Evolutionary conservation across 2,888 invertebrate species (phyloP), one percentile per base, ranked within the genome.

Genomic region (Pelosia muscerda): DNA sequence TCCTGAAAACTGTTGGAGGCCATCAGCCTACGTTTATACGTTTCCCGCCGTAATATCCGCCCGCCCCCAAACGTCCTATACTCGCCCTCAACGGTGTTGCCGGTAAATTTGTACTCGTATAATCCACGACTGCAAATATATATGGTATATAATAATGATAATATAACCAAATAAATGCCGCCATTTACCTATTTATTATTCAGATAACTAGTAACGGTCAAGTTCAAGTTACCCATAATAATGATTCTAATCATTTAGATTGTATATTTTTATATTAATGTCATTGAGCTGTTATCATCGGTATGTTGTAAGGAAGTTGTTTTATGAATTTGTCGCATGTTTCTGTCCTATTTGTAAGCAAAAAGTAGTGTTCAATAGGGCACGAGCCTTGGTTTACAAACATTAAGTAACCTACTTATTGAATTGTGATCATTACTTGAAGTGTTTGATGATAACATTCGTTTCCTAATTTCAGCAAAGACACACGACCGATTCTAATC

Each of bases 381-480:
- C 69, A 66, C 58, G 23, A 58, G 53, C 28, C 42, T 5, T 26
- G 58, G 61, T 70, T 54, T 54, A 53, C 69, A 74, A 77, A 70
- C 53, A 61, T 57, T 57, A 15, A 60, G 55, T 72, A 8, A 65
- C 38, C 65, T 66, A 69, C 49, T 66, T 69, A 67, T 15, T 26
- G 22, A 60, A 28, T 71, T 38, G 49, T 64, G 19, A 23, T 59
- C 49, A 55, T 15, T 55, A 5, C 23, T 25, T 55, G 55, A 55
- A 60, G 66, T 72, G 60, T 61, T 59, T 13, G 54, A 69, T 82
- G 79, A 77, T 81, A 82, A 71, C 78, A 83, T 76, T 77, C 75
- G 82, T 84, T 87, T 85, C 84, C 84, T 84, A 80, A 83, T 88
- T 89, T 89, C 86, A 87, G 86, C 75, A 83, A 81, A 69, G 74